These are phyloP conservation scores for Hydrolagus colliei DNA, from an alignment of 2,797 vertebrate genomes.

Conservation along the genomic window DNA sequence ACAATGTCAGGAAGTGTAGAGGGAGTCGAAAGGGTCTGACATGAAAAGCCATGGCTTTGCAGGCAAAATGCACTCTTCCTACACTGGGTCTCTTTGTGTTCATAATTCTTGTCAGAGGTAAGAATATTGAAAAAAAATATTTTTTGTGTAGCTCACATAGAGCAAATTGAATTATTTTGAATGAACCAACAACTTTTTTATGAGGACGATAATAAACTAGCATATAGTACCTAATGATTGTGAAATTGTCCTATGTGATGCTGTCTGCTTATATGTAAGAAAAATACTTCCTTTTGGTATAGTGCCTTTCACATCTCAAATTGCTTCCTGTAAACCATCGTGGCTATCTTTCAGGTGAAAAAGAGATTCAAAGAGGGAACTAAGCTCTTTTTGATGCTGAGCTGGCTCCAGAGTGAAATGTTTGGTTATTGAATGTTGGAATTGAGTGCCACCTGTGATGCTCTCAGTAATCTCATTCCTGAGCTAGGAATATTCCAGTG, in stretches of 20 bases:
- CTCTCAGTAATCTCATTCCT: too few relatives aligned
- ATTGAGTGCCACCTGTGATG: too few relatives aligned
- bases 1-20: background rate
- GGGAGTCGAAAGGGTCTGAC: background rate
- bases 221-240: background rate
- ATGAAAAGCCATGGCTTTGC: background rate
- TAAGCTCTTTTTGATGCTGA: too few relatives aligned
- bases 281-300: background rate
- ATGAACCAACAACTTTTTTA: background rate
- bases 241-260: too few relatives aligned
- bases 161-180: background rate
- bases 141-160: background rate
- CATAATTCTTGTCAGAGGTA: conserved; percentile 1
- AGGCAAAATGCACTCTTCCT: background rate
- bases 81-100: background rate
- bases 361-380: too few relatives aligned
- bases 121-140: background rate
- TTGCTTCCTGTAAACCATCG: background rate
- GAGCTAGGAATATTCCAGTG: too few relatives aligned
- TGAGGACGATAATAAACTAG: background rate
- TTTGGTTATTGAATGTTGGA: too few relatives aligned
- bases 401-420: too few relatives aligned
- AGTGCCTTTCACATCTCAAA: background rate
- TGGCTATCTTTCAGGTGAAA: background rate
- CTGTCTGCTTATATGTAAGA: too few relatives aligned